Percentiles rank a stretch among this genome's conserved stretches.
phyloP scores from a whole-genome alignment of 1,140 invertebrate genomes.

The Camponotus floridanus region DNA sequence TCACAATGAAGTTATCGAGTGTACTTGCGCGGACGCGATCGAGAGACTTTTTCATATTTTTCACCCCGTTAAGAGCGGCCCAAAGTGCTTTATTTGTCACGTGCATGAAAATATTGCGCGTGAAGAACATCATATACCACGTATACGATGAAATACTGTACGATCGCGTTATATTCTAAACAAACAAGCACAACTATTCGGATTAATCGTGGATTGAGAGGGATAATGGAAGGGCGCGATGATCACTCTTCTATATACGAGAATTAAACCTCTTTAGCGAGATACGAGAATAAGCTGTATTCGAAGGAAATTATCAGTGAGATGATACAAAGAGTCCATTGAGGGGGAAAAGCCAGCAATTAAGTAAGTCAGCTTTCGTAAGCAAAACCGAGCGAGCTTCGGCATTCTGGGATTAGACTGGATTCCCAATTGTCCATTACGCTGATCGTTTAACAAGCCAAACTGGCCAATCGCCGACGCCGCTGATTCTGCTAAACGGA shows the following conservation, averaged over 20 bases:
- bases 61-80: slow-evolving; percentile 42
- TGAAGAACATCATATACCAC: slow-evolving; percentile 13
- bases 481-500: slow-evolving; percentile 40
- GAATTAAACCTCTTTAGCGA: slow-evolving; percentile 1
- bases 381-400: slow-evolving; percentile 31
- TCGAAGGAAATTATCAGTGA: slow-evolving; percentile 45
- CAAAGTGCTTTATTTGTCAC: slow-evolving; percentile 62
- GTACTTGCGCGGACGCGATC: slow-evolving; percentile 34
- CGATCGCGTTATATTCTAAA: slow-evolving; percentile 34
- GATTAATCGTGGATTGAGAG: slow-evolving; percentile 16
- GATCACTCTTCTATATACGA: slow-evolving; percentile 39
- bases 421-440: slow-evolving; percentile 60
- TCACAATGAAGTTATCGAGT: slow-evolving; percentile 53
- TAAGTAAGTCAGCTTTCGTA: slow-evolving; percentile 38
- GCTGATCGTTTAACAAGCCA: slow-evolving; percentile 57
- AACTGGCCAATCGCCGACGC: slow-evolving; percentile 46
- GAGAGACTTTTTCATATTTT: slow-evolving; percentile 55
- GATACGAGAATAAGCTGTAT: slow-evolving; percentile 26
- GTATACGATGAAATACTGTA: slow-evolving; percentile 25
- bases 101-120: slow-evolving; percentile 45
- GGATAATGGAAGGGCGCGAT: slow-evolving; percentile 33
- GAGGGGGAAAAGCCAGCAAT: slow-evolving; percentile 50
- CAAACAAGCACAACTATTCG: slow-evolving; percentile 43
- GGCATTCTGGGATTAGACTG: slow-evolving; percentile 54
- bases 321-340: slow-evolving; percentile 34